A percentile compares a stretch with the other conserved stretches of the same genome.
Evolutionary conservation across 1,140 invertebrate genomes (phyloP).

Genomic region (Drosophila santomea): DNA sequence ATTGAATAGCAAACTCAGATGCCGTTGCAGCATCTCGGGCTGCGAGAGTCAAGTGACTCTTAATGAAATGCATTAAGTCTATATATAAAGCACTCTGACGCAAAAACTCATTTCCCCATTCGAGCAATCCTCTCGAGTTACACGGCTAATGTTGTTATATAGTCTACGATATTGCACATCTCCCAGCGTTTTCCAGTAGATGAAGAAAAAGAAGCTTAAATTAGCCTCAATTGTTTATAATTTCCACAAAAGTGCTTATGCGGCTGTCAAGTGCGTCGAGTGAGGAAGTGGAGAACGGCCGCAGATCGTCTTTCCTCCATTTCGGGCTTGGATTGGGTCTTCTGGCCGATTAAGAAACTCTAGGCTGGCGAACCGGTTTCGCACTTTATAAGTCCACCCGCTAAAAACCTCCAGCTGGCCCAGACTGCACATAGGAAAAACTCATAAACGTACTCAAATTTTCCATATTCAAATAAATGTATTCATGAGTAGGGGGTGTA

Average conservation of each 20-base stretch:
- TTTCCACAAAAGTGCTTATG: constrained; percentile 48
- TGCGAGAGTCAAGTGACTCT: constrained; percentile 42
- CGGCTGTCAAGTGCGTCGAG: constrained; percentile 59
- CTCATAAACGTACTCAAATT: neutral
- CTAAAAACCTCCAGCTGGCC: constrained; percentile 29
- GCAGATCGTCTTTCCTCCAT: constrained; percentile 13
- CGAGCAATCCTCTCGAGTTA: constrained; percentile 55
- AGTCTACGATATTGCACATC: constrained; percentile 20
- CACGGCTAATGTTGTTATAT: constrained; percentile 63
- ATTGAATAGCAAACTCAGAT: constrained; percentile 14
- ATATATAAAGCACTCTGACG: constrained; percentile 40
- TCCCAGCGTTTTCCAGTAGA: constrained; percentile 10
- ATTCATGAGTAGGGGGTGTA: no score
- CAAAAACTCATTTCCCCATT: constrained; percentile 57
- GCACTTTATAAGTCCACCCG: constrained; percentile 47
- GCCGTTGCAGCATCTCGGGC: constrained; percentile 37
- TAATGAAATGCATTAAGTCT: constrained; percentile 76
- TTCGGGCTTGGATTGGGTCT: constrained; percentile 2
- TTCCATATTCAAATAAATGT: no score
- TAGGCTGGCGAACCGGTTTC: constrained; percentile 21
- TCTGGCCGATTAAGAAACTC: constrained; percentile 43
- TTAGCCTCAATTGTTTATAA: constrained; percentile 83
- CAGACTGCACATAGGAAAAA: constrained; percentile 2
- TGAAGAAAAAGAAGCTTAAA: constrained; percentile 59
- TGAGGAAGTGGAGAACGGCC: constrained; percentile 58